phyloP scores from a whole-genome alignment of 2,797 vertebrate genomes.

The Coilia nasus region DNA sequence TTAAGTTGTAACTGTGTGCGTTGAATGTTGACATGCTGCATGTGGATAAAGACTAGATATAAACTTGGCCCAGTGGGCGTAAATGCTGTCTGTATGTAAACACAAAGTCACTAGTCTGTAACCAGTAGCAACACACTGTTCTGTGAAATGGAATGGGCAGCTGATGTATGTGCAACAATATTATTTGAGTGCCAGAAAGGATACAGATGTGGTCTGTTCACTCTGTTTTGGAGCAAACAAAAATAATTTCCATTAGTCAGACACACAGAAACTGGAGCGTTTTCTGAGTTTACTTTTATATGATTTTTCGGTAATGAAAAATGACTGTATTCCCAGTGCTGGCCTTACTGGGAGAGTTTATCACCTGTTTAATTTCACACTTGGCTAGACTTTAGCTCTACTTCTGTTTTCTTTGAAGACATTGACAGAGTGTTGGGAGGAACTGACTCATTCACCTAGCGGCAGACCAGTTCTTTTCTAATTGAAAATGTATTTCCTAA shows the following conservation, averaged over 20 bases:
- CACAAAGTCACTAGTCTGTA: not conserved
- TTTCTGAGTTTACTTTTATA: slow-evolving; percentile 66
- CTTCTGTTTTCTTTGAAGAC: slow-evolving; percentile 56
- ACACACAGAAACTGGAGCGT: slow-evolving; percentile 68
- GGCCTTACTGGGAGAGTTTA: slow-evolving; percentile 73
- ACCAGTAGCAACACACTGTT: not conserved
- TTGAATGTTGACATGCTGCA: not conserved
- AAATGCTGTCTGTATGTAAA: not conserved
- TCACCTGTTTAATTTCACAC: slow-evolving; percentile 86
- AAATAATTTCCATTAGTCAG: slow-evolving; percentile 77
- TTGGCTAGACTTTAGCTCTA: slow-evolving; percentile 70
- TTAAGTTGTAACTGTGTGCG: not conserved
- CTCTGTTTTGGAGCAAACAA: slow-evolving; percentile 65
- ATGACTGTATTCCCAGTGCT: slow-evolving; percentile 70
- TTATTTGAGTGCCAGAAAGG: slow-evolving; percentile 45
- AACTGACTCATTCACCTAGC: slow-evolving; percentile 66
- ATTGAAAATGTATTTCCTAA: slow-evolving; percentile 72
- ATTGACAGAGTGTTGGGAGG: slow-evolving; percentile 72
- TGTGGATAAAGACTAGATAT: not conserved
- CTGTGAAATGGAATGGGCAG: not conserved
- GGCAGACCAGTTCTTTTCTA: slow-evolving; percentile 60
- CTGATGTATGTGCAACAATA: slow-evolving; percentile 25
- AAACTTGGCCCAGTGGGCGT: not conserved
- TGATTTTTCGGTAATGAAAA: slow-evolving; percentile 80
- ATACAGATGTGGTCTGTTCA: slow-evolving; percentile 67